phyloP scores from a whole-genome alignment of 2,888 invertebrate species.

The Drosophila merina region DNA sequence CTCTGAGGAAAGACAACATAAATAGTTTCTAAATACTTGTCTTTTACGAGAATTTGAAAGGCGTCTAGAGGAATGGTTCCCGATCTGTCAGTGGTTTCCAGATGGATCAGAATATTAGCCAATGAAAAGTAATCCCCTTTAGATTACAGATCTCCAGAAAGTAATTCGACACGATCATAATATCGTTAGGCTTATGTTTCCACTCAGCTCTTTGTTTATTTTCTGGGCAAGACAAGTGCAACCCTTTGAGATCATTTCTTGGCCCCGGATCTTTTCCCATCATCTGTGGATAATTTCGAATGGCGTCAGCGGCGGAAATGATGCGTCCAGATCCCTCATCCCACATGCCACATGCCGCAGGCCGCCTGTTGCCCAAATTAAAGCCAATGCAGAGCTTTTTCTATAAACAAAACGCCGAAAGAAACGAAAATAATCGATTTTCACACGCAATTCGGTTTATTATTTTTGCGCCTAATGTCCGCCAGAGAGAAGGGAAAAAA shows the following conservation, averaged over 20 bases:
- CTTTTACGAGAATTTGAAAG: slow-evolving; percentile 35
- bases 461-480: slow-evolving; percentile 43
- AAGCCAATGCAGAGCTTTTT: slow-evolving; percentile 52
- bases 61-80: neutral
- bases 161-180: slow-evolving; percentile 42
- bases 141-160: slow-evolving; percentile 32
- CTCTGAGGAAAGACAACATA: slow-evolving; percentile 7
- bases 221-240: slow-evolving; percentile 30
- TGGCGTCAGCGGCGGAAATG: slow-evolving; percentile 72
- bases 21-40: slow-evolving; percentile 9
- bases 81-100: slow-evolving; percentile 1
- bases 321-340: slow-evolving; percentile 67
- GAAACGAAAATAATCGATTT: slow-evolving; percentile 52
- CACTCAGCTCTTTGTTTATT: slow-evolving; percentile 47
- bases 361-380: slow-evolving; percentile 23
- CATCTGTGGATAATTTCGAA: slow-evolving; percentile 38
- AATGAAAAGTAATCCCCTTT: neutral
- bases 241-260: slow-evolving; percentile 17
- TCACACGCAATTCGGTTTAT: slow-evolving; percentile 68
- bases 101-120: slow-evolving; percentile 12
- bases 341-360: slow-evolving; percentile 60
- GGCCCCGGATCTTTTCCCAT: neutral
- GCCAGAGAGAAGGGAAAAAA: slow-evolving; percentile 10
- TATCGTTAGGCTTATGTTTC: slow-evolving; percentile 27
- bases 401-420: slow-evolving; percentile 60